Conservation (phyloP, 2,888 invertebrate genomes). For the Girardia tigrina region DNA sequence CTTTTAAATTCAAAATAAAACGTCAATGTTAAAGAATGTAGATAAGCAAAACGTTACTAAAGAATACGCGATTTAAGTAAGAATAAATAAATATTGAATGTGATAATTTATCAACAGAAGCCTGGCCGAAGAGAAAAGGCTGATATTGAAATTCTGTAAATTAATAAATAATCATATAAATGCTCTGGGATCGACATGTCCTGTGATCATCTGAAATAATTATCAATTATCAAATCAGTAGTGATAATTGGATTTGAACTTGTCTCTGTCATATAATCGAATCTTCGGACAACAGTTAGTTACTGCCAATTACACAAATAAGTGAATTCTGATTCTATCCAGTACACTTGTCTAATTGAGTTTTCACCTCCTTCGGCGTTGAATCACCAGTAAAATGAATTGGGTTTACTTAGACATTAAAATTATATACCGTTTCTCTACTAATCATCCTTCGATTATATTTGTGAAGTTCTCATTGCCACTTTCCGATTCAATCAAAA, state of each 20-base stretch:
- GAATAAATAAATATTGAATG: too few relatives aligned
- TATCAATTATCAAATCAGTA: conserved; percentile 23
- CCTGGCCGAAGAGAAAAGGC: too few relatives aligned
- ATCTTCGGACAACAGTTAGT: conserved; percentile 23
- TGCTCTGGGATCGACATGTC: conserved; percentile 20
- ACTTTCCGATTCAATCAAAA: conserved; percentile 15
- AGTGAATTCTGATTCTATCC: conserved; percentile 23
- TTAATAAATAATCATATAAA: conserved; percentile 18
- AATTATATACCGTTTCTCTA: conserved; percentile 13
- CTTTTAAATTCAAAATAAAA: too few relatives aligned
- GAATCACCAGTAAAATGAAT: conserved; percentile 18
- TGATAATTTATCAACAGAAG: conserved; percentile 6
- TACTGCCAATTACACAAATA: conserved; percentile 23
- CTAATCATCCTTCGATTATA: conserved; percentile 19
- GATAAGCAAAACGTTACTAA: too few relatives aligned
- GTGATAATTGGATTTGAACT: conserved; percentile 23
- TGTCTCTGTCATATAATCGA: conserved; percentile 23
- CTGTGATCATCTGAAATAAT: conserved; percentile 23
- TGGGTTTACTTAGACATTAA: conserved; percentile 20
- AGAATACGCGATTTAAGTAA: too few relatives aligned
- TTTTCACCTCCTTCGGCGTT: conserved; percentile 20
- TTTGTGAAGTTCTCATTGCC: background rate
- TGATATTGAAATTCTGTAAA: conserved; percentile 23
- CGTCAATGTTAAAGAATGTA: too few relatives aligned
- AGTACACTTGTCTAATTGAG: conserved; percentile 18